phyloP scores from a whole-genome alignment of 2,113 vertebrate species.

The Parotia lawesii region DNA sequence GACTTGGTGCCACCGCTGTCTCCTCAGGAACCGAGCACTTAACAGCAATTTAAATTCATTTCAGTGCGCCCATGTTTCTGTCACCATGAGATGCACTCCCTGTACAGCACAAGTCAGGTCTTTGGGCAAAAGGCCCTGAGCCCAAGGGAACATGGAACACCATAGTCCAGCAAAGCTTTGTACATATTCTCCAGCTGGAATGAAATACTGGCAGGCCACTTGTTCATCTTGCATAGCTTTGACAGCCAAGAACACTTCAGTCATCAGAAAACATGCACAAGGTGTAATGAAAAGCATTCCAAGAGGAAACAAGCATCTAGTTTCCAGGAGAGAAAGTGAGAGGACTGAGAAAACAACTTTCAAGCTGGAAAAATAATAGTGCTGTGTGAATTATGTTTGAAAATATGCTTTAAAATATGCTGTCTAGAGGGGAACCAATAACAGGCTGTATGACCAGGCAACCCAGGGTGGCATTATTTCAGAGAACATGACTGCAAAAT shows the following conservation, averaged over 20 bases:
- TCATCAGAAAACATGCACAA: not conserved
- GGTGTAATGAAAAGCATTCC: not conserved
- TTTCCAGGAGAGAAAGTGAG: not conserved
- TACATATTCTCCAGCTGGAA: not conserved
- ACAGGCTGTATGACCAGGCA: not conserved
- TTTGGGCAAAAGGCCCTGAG: not conserved
- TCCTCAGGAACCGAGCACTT: not conserved
- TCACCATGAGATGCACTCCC: not conserved
- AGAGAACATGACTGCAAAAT: not conserved
- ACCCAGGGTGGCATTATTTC: not conserved
- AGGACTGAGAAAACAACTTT: not conserved
- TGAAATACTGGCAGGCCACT: not conserved
- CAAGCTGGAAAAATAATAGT: not conserved
- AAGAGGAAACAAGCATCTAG: not conserved
- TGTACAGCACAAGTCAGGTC: not conserved
- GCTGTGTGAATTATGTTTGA: not conserved
- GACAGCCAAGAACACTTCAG: not conserved
- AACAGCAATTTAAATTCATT: not conserved
- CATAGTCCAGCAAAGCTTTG: not conserved
- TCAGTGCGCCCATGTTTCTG: fast-evolving
- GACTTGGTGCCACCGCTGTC: not conserved
- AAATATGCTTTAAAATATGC: not conserved
- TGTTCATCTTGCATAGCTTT: not conserved
- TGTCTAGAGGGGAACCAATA: not conserved
- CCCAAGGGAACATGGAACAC: not conserved